These are phyloP conservation scores for Callitettix versicolor DNA, from an alignment of 1,140 invertebrate species.

Conservation along the genomic window DNA sequence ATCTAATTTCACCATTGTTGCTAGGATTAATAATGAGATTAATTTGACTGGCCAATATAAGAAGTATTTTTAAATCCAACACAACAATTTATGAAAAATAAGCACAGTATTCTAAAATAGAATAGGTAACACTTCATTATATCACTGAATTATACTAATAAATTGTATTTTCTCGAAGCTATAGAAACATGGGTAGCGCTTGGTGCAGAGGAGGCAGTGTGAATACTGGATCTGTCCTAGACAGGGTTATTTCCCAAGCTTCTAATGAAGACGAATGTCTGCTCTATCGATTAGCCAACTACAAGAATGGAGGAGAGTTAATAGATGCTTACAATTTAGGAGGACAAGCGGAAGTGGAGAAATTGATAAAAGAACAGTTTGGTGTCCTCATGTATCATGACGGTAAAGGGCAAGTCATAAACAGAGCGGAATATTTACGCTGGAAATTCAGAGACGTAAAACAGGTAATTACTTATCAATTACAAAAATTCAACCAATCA, in stretches of 20 bases:
- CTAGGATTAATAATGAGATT: too few species aligned
- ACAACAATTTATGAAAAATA: too few species aligned
- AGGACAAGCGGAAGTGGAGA: slow-evolving; percentile 69
- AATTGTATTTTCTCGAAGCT: too few species aligned
- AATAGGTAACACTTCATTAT: too few species aligned
- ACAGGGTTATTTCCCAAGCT: slow-evolving; percentile 75
- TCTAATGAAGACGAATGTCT: slow-evolving; percentile 74
- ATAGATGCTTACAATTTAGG: slow-evolving; percentile 75
- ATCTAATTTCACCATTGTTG: too few species aligned
- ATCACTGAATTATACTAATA: too few species aligned
- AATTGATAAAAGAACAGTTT: slow-evolving; percentile 79
- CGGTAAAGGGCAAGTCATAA: slow-evolving; percentile 77
- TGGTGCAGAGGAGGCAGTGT: slow-evolving; percentile 20
- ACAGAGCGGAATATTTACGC: slow-evolving; percentile 77
- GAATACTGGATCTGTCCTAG: slow-evolving; percentile 64
- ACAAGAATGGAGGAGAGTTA: slow-evolving; percentile 78
- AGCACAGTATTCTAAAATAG: too few species aligned
- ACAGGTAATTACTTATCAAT: slow-evolving; percentile 40
- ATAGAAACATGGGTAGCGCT: neutral
- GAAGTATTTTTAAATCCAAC: too few species aligned
- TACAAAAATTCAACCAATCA: too few species aligned
- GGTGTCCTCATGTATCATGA: slow-evolving; percentile 80
- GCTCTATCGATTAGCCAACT: slow-evolving; percentile 77
- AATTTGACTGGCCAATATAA: too few species aligned
- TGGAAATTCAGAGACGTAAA: slow-evolving; percentile 87